These are phyloP conservation scores for Eupristina koningsbergeri DNA, from an alignment of 1,140 invertebrate genomes.

Conservation along the genomic window DNA sequence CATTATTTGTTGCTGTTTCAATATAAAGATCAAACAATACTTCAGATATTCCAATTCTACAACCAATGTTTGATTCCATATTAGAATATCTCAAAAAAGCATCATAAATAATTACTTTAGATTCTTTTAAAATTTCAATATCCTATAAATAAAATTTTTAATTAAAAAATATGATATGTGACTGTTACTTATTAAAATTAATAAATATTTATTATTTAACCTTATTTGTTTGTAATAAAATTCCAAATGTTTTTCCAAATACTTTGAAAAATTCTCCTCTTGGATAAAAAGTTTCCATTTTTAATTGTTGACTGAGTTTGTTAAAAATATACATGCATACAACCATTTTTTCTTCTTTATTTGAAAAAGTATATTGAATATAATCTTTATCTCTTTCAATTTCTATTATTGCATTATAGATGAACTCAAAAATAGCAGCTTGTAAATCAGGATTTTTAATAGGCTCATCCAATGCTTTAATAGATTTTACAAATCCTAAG, in stretches of 20 bases:
- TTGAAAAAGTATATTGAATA: constrained; percentile 24
- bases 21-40: constrained; percentile 57
- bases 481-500: constrained; percentile 43
- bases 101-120: constrained; percentile 54
- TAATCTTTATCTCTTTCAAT: constrained; percentile 16
- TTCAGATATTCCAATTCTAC: constrained; percentile 58
- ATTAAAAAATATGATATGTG: constrained; percentile 7
- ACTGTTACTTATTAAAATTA: constrained; percentile 37
- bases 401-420: constrained; percentile 49
- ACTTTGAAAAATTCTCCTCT: constrained; percentile 60
- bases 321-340: constrained; percentile 49
- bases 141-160: constrained; percentile 46
- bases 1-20: background rate
- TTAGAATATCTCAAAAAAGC: constrained; percentile 58
- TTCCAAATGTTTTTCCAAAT: constrained; percentile 59
- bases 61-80: constrained; percentile 57
- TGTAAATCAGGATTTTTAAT: constrained; percentile 57
- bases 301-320: constrained; percentile 26
- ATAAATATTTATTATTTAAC: constrained; percentile 35
- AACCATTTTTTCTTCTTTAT: constrained; percentile 30
- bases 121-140: constrained; percentile 34
- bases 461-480: constrained; percentile 33
- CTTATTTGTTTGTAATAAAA: constrained; percentile 47
- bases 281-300: constrained; percentile 50
- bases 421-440: constrained; percentile 60